phyloP scores from a whole-genome alignment of 2,113 vertebrate genomes.

The Lipophrys pholis region DNA sequence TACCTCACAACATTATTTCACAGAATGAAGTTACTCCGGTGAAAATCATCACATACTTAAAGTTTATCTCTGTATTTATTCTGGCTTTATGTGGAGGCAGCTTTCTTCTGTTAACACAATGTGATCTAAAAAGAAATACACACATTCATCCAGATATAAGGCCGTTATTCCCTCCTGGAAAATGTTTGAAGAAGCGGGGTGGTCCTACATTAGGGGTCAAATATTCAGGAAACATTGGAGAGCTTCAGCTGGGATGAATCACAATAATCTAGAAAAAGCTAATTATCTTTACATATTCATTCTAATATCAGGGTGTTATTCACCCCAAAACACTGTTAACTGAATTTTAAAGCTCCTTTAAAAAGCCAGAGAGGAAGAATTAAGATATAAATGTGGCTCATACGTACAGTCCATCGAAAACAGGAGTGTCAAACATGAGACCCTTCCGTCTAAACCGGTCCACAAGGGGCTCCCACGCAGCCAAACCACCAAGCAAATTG shows the following conservation, averaged over 20 bases:
- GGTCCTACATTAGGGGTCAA: too few relatives aligned
- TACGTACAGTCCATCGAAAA: constrained; percentile 10
- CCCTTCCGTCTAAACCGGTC: too few relatives aligned
- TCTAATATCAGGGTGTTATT: too few relatives aligned
- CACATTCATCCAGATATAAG: constrained; percentile 35
- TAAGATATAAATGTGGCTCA: background rate
- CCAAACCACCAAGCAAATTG: too few relatives aligned
- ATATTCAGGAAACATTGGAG: too few relatives aligned
- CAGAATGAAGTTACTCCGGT: too few relatives aligned
- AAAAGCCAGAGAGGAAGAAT: constrained; percentile 31
- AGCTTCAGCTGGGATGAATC: constrained; percentile 13
- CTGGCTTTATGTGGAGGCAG: background rate
- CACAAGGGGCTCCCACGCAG: too few relatives aligned
- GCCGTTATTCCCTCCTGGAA: too few relatives aligned
- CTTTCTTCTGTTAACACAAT: constrained; percentile 5
- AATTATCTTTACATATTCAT: too few relatives aligned
- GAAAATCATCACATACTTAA: background rate
- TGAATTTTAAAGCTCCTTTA: constrained; percentile 53
- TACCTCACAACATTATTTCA: too few relatives aligned
- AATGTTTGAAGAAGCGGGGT: too few relatives aligned
- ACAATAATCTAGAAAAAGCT: constrained; percentile 13
- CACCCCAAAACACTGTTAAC: constrained; percentile 33
- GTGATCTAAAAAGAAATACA: background rate
- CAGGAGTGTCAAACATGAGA: too few relatives aligned
- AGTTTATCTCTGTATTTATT: background rate